Evolutionary conservation across 2,888 invertebrate genomes (phyloP), one percentile per base, ranked within the genome.

Genomic region (Girardia tigrina): DNA sequence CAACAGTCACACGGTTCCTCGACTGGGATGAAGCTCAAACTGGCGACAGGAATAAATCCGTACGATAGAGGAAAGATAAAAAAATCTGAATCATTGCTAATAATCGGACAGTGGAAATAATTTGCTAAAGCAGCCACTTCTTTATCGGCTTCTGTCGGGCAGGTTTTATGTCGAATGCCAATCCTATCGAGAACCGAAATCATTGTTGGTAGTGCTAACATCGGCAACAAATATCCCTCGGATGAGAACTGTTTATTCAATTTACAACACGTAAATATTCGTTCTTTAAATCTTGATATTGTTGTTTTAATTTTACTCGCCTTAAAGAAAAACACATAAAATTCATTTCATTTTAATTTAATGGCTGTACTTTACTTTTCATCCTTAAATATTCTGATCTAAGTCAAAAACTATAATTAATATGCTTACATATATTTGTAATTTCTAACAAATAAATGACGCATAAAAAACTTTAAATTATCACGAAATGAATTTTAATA

Each of bases 1-100:
- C 36, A 36, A 16, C 36, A 36, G 8, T 36, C 12, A 36, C 36
- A 36, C 8, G 36, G 36, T 36, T 36, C 36, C 36, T 36, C 36
- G 36, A 36, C 36, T 12, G 36, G 36, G 16, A 36, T 36, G 36
- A 36, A 36, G 16, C 16, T 36, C 36, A 36, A 36, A 36, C 36
- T 36, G 84, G 82, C 28, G 91, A 88, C 0, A 91, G 91, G 78
- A 12, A 95, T 89, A 79, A 91, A 92, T 0, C 86, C 85, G 26
- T 79, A 80, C 0, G 87, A 84, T 0, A 91, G 88, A 84, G 91
- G 90, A 83, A 90, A 91, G 78, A 95, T 89, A 81, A 89, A 93
- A 85, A 93, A 95, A 85, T 95, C 95, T 0, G 94, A 94, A 84
- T 95, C 95, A 79, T 90, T 90, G 81, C 92, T 93, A 1, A 95